Base-by-base conservation (phyloP, 2,888 invertebrate species). In the Urechis unicinctus region DNA sequence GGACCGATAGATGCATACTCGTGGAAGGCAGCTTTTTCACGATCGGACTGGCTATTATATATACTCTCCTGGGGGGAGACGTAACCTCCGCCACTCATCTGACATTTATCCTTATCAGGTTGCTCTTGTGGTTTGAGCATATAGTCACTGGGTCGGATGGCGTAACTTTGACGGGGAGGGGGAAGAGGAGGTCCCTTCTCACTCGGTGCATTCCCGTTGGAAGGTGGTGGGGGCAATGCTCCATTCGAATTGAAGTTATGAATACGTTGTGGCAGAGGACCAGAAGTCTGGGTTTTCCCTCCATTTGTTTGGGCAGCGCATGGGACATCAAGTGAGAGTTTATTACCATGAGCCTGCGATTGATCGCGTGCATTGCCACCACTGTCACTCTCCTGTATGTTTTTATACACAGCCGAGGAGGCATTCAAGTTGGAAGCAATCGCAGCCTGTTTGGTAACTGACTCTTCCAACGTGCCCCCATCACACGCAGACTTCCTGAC, bases 71-170 rank as follows among this genome's bases (percentile, higher is more conserved):
- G n/a, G n/a, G n/a, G n/a, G n/a, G n/a, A n/a, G n/a, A 21, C 25
- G 4, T 25, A 24, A 13, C 43, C 24, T 22, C 24, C 41, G 25
- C 22, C 22, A 30, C 21, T 22, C 36, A 24, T 3, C 50, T 30
- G 50, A 36, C 36, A 22, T 9, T 9, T 17, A 17, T 9, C 36
- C 17, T 17, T 36, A 22, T 24, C 24, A 24, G 44, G 13, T 44
- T 28, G 21, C 6, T n/a, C 25, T 3, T 17, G 9, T 36, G 52
- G 52, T 24, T 56, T 53, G 28, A 61, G 55, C 61, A 61, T 61
- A 49, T 61, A 61, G 52, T 61, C 59, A 22, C 57, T 41, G 21
- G 61, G 59, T n/a, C 59, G 47, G n/a, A 61, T 61, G 6, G 56
- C 48, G 6, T 49, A 52, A 4, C 28, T 26, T 1, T 26, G 31